These are phyloP conservation scores for Ascaphus truei DNA, from an alignment of 2,113 vertebrate genomes.

Conservation along the genomic window DNA sequence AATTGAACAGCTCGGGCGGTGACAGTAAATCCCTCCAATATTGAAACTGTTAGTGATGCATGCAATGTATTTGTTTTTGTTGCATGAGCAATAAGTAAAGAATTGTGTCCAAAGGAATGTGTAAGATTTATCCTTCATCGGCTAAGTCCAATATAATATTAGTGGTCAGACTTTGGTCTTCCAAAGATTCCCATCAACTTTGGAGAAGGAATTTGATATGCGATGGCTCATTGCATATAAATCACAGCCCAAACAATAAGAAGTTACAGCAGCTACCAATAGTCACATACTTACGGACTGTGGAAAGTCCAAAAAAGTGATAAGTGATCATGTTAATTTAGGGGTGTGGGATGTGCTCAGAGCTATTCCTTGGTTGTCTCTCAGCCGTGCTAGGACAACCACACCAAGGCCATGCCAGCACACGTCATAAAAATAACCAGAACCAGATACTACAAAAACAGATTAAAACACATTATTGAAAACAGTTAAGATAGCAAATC, in stretches of 20 bases:
- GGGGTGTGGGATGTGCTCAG: not conserved
- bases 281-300: not conserved
- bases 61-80: too few species aligned
- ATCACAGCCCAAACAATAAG: not conserved
- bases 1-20: too few species aligned
- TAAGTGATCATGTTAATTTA: not conserved
- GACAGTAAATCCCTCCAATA: too few species aligned
- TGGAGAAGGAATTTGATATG: too few species aligned
- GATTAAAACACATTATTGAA: not conserved
- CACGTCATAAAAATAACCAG: conserved; percentile 14
- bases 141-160: too few species aligned
- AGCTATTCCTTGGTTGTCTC: not conserved
- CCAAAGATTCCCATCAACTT: too few species aligned
- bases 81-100: too few species aligned
- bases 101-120: too few species aligned
- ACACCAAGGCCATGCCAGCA: not conserved
- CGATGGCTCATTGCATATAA: not conserved
- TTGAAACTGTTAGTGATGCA: too few species aligned
- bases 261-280: not conserved
- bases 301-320: not conserved
- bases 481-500: not conserved
- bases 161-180: too few species aligned
- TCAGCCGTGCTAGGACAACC: not conserved
- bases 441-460: not conserved
- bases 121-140: too few species aligned